These are phyloP conservation scores for Lates japonicus DNA, from an alignment of 2,797 vertebrate genomes.

Conservation along the genomic window DNA sequence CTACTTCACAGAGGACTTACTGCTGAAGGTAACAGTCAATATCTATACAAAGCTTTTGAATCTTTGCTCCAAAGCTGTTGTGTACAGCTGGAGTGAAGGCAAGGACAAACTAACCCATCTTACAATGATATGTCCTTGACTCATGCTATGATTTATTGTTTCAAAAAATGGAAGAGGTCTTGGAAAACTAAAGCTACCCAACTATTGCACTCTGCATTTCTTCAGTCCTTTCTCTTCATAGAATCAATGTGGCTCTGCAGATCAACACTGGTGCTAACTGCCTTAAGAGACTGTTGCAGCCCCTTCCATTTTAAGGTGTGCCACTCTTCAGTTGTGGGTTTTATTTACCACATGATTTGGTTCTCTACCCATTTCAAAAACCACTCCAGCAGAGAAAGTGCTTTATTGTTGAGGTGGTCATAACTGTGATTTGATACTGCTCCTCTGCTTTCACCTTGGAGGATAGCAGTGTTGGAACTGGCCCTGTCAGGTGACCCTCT, in stretches of 20 bases:
- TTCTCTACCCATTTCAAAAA: constrained; percentile 54
- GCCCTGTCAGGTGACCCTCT: constrained; percentile 51
- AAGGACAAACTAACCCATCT: constrained; percentile 48
- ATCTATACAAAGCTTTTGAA: constrained; percentile 68
- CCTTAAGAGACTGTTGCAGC: constrained; percentile 30
- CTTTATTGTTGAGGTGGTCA: constrained; percentile 44
- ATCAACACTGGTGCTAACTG: constrained; percentile 16
- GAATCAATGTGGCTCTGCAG: constrained; percentile 32
- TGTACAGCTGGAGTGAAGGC: constrained; percentile 46
- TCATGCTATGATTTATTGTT: constrained; percentile 61
- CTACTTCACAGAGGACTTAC: constrained; percentile 35
- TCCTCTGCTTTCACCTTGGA: constrained; percentile 45
- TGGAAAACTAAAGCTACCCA: constrained; percentile 38
- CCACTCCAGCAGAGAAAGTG: constrained; percentile 33
- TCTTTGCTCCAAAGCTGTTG: constrained; percentile 49
- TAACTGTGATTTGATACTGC: constrained; percentile 42
- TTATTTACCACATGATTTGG: constrained; percentile 54
- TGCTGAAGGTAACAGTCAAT: constrained; percentile 58
- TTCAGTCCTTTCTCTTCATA: constrained; percentile 35
- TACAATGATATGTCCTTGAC: constrained; percentile 68
- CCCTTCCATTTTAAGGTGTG: constrained; percentile 39
- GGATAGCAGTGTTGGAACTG: constrained; percentile 35
- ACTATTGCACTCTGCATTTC: constrained; percentile 39
- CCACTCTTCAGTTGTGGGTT: constrained; percentile 43
- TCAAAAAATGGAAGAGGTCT: constrained; percentile 45